Evolutionary conservation across 2,797 vertebrate species (phyloP).

Genomic region (Discoglossus pictus): DNA sequence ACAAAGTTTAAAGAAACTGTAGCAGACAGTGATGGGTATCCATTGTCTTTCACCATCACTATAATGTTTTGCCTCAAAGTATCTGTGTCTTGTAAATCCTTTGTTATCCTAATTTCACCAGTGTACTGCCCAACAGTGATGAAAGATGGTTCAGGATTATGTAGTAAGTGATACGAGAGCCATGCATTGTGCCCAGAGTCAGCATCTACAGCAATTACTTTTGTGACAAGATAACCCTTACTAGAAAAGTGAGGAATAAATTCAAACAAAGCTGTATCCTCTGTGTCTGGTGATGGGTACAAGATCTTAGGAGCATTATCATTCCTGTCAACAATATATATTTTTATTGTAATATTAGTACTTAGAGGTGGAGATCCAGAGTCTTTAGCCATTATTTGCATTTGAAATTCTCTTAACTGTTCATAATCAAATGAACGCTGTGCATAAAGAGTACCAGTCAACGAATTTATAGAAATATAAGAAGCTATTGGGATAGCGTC

Average conservation of each 20-base stretch:
- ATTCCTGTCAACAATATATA: constrained; percentile 68
- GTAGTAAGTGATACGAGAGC: constrained; percentile 77
- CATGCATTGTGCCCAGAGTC: constrained; percentile 85
- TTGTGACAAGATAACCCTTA: constrained; percentile 71
- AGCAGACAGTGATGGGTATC: constrained; percentile 53
- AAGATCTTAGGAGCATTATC: constrained; percentile 70
- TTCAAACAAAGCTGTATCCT: constrained; percentile 48
- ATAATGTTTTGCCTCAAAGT: constrained; percentile 62
- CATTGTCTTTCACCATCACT: constrained; percentile 65
- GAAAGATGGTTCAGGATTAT: constrained; percentile 65
- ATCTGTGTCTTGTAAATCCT: constrained; percentile 59
- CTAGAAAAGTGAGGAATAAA: constrained; percentile 57
- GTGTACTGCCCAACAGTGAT: constrained; percentile 54
- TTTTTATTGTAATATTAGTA: constrained; percentile 53
- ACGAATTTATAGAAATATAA: constrained; percentile 54
- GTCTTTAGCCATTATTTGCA: constrained; percentile 62
- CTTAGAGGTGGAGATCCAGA: constrained; percentile 62
- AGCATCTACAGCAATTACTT: constrained; percentile 82
- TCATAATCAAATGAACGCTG: constrained; percentile 63
- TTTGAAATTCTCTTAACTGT: constrained; percentile 54
- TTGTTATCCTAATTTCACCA: constrained; percentile 72
- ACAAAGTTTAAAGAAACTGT: constrained; percentile 71
- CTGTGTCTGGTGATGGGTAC: constrained; percentile 53
- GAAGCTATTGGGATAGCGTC: constrained; percentile 61
- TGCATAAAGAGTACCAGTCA: constrained; percentile 53